Conservation (phyloP, 1,140 invertebrate genomes). For the Hyles euphorbiae region DNA sequence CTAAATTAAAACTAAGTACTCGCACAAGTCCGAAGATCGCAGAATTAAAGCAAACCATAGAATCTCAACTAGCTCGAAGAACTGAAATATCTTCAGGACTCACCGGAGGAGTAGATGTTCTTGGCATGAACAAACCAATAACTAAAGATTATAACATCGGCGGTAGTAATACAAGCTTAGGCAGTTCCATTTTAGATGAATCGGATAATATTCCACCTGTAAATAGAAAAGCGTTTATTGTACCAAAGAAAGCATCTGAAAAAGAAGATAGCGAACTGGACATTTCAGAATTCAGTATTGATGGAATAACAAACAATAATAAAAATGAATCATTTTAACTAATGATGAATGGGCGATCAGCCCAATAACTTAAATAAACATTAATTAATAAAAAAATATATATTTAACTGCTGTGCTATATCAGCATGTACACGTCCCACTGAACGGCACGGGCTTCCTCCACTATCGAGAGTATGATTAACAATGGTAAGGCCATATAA, state of each 20-base stretch:
- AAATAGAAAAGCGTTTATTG: conserved; percentile 40
- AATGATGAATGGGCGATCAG: not conserved
- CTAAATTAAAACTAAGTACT: conserved; percentile 37
- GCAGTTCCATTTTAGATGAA: conserved; percentile 67
- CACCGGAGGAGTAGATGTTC: conserved; percentile 49
- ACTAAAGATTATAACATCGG: conserved; percentile 40
- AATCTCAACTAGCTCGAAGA: conserved; percentile 58
- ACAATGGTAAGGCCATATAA: too few species aligned
- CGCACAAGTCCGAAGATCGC: conserved; percentile 63
- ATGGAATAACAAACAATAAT: conserved; percentile 36
- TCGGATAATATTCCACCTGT: conserved; percentile 39
- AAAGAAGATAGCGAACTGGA: conserved; percentile 69
- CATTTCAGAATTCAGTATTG: conserved; percentile 65
- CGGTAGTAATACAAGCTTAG: conserved; percentile 65
- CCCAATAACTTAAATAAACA: too few species aligned
- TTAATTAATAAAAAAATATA: too few species aligned
- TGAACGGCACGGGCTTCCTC: too few species aligned
- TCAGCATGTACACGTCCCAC: too few species aligned
- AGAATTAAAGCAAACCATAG: conserved; percentile 62
- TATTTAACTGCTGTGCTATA: too few species aligned
- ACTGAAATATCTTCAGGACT: conserved; percentile 49
- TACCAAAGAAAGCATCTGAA: conserved; percentile 38
- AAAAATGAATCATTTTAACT: conserved; percentile 39
- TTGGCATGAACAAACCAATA: conserved; percentile 35
- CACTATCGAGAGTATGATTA: too few species aligned